Conservation (phyloP, 2,888 invertebrate species). For the Athalia cordata region DNA sequence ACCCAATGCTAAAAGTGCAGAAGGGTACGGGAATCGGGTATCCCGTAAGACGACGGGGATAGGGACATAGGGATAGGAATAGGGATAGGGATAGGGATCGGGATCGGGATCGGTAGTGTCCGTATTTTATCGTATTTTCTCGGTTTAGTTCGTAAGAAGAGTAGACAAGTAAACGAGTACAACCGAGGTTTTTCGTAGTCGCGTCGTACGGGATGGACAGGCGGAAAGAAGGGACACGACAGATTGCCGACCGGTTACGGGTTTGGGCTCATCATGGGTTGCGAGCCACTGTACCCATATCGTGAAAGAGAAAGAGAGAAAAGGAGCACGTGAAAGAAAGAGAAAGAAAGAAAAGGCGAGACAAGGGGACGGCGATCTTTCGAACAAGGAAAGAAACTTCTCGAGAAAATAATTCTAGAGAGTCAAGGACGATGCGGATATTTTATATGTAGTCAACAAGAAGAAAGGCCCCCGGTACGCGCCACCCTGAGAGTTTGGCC, state of each 20-base stretch:
- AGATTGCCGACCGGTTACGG: conserved; percentile 52
- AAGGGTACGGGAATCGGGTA: conserved; percentile 47
- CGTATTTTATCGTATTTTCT: conserved; percentile 24
- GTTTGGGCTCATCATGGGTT: conserved; percentile 51
- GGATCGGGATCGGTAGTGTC: conserved; percentile 28
- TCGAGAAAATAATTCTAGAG: conserved; percentile 28
- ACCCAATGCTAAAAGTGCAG: conserved; percentile 7
- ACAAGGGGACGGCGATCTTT: background rate
- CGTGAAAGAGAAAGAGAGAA: background rate
- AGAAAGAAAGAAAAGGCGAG: background rate
- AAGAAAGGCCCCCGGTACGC: background rate
- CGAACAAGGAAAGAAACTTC: conserved; percentile 8
- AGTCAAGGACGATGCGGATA: conserved; percentile 13
- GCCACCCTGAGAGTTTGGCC: background rate
- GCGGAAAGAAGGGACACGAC: conserved; percentile 27
- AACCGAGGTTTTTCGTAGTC: conserved; percentile 37
- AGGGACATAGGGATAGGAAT: conserved; percentile 33
- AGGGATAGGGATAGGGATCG: conserved; percentile 49
- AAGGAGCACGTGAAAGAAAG: background rate
- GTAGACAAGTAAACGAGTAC: conserved; percentile 48
- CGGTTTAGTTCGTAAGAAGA: conserved; percentile 22
- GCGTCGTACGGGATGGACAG: conserved; percentile 47
- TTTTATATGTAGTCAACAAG: too few species aligned
- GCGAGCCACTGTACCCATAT: conserved; percentile 54
- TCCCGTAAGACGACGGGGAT: too few species aligned